phyloP scores from a whole-genome alignment of 2,797 vertebrate species.

The Harpagifer antarcticus region DNA sequence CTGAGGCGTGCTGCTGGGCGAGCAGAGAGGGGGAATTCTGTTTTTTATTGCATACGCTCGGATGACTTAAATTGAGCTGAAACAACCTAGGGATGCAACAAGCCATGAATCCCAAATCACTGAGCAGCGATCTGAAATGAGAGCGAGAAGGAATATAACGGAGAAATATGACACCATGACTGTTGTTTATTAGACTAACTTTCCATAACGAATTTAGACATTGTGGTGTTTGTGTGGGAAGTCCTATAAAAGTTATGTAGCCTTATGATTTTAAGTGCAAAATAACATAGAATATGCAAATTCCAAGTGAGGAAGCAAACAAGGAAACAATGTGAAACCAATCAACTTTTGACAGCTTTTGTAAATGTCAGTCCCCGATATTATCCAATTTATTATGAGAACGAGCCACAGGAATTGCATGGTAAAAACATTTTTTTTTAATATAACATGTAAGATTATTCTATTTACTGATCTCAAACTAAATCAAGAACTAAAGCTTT shows the following conservation, averaged over 20 bases:
- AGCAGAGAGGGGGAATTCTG: constrained; percentile 8
- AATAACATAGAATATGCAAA: background rate
- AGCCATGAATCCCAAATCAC: constrained; percentile 24
- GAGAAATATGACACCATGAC: background rate
- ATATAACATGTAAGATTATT: background rate
- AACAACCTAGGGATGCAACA: constrained; percentile 22
- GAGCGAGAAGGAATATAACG: background rate
- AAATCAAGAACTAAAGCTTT: too few species aligned
- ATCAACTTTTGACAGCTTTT: too few species aligned
- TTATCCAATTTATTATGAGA: background rate
- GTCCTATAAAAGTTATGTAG: background rate
- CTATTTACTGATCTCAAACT: background rate
- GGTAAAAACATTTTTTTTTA: too few species aligned
- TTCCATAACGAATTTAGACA: background rate
- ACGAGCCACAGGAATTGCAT: background rate
- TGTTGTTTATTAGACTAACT: constrained; percentile 13
- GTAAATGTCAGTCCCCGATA: background rate
- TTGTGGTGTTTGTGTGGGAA: background rate
- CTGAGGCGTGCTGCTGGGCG: constrained; percentile 4
- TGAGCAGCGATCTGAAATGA: constrained; percentile 7
- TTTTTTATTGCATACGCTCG: constrained; percentile 10
- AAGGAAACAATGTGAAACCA: background rate
- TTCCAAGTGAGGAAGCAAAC: background rate
- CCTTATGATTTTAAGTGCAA: too few species aligned
- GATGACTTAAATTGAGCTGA: constrained; percentile 37